Evolutionary conservation across 2,113 vertebrate species (phyloP).

Genomic region (Cephalopholis sonnerati): DNA sequence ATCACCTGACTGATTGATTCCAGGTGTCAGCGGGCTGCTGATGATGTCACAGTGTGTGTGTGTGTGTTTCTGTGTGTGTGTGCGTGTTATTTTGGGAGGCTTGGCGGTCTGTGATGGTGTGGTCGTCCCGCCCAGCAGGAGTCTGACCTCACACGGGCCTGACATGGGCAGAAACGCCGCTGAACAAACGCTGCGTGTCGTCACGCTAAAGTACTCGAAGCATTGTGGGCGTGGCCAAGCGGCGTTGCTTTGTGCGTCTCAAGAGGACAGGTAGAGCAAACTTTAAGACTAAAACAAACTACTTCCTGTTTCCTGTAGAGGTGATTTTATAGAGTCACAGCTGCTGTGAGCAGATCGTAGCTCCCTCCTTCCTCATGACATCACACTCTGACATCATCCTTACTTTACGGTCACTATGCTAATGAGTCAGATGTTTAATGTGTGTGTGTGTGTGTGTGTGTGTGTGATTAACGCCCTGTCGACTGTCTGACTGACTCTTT

Average conservation of each 20-base stretch:
- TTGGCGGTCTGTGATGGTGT: conserved; percentile 85
- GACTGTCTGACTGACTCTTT: conserved; percentile 49
- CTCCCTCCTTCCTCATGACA: conserved; percentile 49
- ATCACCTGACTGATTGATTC: conserved; percentile 68
- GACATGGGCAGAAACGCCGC: conserved; percentile 86
- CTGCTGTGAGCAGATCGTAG: conserved; percentile 67
- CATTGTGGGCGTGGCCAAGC: conserved; percentile 81
- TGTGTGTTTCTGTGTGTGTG: conserved; percentile 75
- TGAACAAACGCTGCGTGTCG: conserved; percentile 86
- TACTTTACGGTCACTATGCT: background rate
- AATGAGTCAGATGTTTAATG: conserved; percentile 57
- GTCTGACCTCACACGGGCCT: conserved; percentile 85
- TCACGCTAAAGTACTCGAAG: conserved; percentile 85
- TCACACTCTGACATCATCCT: conserved; percentile 17
- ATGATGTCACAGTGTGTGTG: conserved; percentile 74
- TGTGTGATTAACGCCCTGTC: conserved; percentile 38
- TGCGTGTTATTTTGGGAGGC: conserved; percentile 81
- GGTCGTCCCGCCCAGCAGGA: conserved; percentile 86
- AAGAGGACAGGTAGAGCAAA: conserved; percentile 86
- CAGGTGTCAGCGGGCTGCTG: conserved; percentile 74
- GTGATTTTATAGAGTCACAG: conserved; percentile 63
- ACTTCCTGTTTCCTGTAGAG: conserved; percentile 68
- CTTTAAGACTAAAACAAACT: conserved; percentile 76
- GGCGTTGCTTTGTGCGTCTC: conserved; percentile 84
- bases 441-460: background rate